Evolutionary conservation across 2,113 vertebrate genomes (phyloP).

Genomic region (Anthoscopus minutus): DNA sequence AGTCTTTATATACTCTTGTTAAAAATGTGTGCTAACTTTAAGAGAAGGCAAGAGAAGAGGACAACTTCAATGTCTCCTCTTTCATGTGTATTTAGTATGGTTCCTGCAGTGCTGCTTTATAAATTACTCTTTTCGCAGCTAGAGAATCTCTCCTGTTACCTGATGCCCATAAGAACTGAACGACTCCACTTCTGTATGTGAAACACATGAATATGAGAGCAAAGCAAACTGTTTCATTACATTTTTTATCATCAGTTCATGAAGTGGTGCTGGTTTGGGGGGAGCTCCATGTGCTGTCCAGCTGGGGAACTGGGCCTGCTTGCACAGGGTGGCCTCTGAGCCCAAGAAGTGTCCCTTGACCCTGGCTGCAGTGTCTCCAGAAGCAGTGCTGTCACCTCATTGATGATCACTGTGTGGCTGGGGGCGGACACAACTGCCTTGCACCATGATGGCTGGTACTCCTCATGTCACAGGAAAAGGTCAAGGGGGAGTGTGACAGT

Average conservation of each 20-base stretch:
- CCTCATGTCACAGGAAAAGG: not conserved
- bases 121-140: not conserved
- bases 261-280: not conserved
- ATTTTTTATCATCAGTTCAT: not conserved
- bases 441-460: rapidly evolving
- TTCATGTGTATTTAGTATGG: not conserved
- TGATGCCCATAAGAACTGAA: not conserved
- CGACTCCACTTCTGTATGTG: not conserved
- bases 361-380: not conserved
- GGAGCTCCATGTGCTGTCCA: not conserved
- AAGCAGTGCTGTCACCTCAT: rapidly evolving
- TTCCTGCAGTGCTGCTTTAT: not conserved
- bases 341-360: rapidly evolving
- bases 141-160: not conserved
- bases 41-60: not conserved
- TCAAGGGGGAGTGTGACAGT: not conserved
- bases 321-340: not conserved
- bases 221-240: not conserved
- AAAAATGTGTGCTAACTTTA: not conserved
- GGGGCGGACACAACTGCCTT: not conserved
- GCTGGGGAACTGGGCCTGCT: not conserved
- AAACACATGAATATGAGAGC: not conserved
- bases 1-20: not conserved
- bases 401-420: rapidly evolving
- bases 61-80: not conserved